phyloP scores from a whole-genome alignment of 2,888 invertebrate species.

The Ormyrus pomaceus region DNA sequence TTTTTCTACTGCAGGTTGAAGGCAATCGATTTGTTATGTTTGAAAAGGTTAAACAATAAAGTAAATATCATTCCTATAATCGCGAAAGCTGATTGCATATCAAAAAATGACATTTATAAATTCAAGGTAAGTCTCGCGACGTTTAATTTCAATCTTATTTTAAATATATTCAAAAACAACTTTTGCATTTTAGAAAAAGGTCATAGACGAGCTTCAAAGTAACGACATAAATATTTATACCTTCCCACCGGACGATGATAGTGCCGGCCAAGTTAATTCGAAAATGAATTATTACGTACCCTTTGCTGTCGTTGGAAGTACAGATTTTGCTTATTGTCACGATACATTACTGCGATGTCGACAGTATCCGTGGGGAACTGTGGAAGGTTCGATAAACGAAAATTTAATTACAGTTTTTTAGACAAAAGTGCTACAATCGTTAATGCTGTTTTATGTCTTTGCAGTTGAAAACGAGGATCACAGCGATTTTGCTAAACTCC shows the following conservation, averaged over 20 bases:
- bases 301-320: constrained; percentile 99
- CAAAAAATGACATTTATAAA: constrained; percentile 96
- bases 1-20: constrained; percentile 84
- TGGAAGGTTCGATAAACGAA: constrained; percentile 83
- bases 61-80: constrained; percentile 99
- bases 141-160: not conserved
- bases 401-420: not conserved
- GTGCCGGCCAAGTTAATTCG: constrained; percentile 92
- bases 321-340: constrained; percentile 96
- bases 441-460: constrained; percentile 49
- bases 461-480: constrained; percentile 98
- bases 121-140: constrained; percentile 84
- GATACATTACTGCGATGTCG: constrained; percentile 97
- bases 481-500: constrained; percentile 98
- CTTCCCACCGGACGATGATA: constrained; percentile 98
- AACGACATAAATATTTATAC: constrained; percentile 98
- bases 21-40: constrained; percentile 97
- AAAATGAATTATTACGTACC: constrained; percentile 96
- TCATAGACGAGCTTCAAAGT: constrained; percentile 92
- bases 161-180: not conserved
- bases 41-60: constrained; percentile 98
- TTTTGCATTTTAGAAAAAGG: constrained; percentile 81
- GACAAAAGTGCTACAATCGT: not conserved
- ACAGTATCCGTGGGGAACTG: constrained; percentile 99
- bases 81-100: constrained; percentile 99